These are phyloP conservation scores for Mastomys natalensis DNA, from an alignment of 2,113 vertebrate species.

Conservation along the genomic window DNA sequence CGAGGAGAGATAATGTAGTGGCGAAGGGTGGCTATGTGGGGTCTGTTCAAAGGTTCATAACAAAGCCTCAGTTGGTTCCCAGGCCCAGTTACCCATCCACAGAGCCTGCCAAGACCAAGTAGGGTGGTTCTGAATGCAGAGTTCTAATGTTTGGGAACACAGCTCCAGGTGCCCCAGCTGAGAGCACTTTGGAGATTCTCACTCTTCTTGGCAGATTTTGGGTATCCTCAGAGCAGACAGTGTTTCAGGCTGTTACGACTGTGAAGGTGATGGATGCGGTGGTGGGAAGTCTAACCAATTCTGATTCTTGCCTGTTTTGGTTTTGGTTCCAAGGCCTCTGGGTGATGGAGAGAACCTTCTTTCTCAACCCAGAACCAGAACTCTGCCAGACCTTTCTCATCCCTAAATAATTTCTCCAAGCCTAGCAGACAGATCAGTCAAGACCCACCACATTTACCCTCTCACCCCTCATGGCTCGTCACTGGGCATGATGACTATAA, in stretches of 20 bases:
- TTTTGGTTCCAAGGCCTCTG: background rate
- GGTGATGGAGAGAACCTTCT: background rate
- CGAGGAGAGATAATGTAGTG: background rate
- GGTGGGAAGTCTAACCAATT: background rate
- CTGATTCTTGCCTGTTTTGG: background rate
- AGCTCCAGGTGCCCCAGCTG: background rate
- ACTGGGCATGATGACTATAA: background rate
- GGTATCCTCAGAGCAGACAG: background rate
- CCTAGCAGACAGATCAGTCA: accelerated
- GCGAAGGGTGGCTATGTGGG: background rate
- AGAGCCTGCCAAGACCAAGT: accelerated
- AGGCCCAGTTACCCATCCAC: no score
- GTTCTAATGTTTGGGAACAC: background rate
- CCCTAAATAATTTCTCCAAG: no score
- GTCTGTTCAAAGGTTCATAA: background rate
- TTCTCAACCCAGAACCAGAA: background rate
- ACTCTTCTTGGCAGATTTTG: background rate
- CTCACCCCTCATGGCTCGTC: no score
- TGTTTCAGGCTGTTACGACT: background rate
- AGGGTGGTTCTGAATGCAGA: background rate
- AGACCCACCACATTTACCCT: background rate
- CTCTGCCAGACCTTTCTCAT: background rate
- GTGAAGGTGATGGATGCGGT: accelerated
- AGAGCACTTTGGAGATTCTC: accelerated
- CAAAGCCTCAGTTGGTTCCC: background rate